Evolutionary conservation across 2,797 vertebrate genomes (phyloP), one percentile per base, ranked within the genome.

Genomic region (Acanthis flammea): DNA sequence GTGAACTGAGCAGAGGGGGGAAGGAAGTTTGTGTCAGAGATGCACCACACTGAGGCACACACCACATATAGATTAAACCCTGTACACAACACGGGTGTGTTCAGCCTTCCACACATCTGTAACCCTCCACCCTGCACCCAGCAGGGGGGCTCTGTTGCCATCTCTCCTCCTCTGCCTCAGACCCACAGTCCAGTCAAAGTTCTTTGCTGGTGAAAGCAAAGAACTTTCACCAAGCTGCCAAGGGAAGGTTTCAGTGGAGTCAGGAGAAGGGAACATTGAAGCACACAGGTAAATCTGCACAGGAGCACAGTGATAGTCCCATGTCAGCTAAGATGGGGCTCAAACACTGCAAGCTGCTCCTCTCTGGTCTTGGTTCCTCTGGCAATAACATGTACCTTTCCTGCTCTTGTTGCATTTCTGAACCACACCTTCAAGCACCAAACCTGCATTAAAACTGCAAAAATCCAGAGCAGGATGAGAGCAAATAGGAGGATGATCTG

Each of bases 271-370:
- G 10, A 57, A n/a, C 21, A 57, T 57, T 54, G 68, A 75, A 87
- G 61, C 66, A 53, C 0, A 1, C 9, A 55, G 31, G 11, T 42
- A n/a, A 65, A 33, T 27, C 75, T 33, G 10, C 17, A 2, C 9
- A 30, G 25, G 28, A 79, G 33, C 45, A 58, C 1, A 7, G 33
- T 2, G 3, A 48, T 1, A 28, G 16, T 27, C 33, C 28, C 19
- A 31, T 13, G 5, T 14, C 5, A 28, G 31, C 67, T 53, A 24
- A 72, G 58, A 24, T 4, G 2, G 25, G 45, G 28, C 45, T 86
- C 6, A 5, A 42, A 79, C 1, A 3, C 55, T 4, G 3, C 0
- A 0, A n/a, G 28, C 50, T 27, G 27, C 19, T 68, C 45, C 47
- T 41, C 54, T 63, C 75, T 27, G 33, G 10, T 58, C 62, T 18